Evolutionary conservation across 2,797 vertebrate species (phyloP).

Genomic region (Podarcis lilfordi): DNA sequence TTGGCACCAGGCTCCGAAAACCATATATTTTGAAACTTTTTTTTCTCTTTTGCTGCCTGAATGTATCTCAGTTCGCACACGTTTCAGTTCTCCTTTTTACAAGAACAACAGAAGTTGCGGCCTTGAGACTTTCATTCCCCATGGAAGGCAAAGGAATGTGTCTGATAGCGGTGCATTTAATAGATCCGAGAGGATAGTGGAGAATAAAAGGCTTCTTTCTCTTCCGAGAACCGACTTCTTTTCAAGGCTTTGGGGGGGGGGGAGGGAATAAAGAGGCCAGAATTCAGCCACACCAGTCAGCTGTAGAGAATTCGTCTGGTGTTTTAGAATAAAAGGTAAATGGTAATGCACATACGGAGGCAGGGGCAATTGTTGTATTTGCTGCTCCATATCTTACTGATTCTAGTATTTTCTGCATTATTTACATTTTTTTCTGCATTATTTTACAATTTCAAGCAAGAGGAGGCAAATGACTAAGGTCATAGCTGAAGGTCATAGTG

Average conservation of each 20-base stretch:
- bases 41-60: not conserved
- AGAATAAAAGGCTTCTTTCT: slow-evolving; percentile 14
- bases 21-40: not conserved
- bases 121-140: not conserved
- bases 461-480: too few relatives aligned
- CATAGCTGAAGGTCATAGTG: too few relatives aligned
- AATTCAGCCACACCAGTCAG: not conserved
- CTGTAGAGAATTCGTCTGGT: not conserved
- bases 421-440: not conserved
- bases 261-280: slow-evolving; percentile 1
- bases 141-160: not conserved
- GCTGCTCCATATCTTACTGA: not conserved
- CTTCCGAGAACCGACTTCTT: slow-evolving; percentile 3
- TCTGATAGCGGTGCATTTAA: not conserved
- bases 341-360: slow-evolving; percentile 1
- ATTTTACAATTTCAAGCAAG: too few relatives aligned
- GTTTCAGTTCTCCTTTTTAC: not conserved
- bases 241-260: not conserved
- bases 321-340: slow-evolving; percentile 28
- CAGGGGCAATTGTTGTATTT: slow-evolving; percentile 32
- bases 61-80: not conserved
- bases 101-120: slow-evolving; percentile 3
- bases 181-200: not conserved
- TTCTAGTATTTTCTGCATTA: slow-evolving; percentile 33
- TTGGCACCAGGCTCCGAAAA: not conserved